Percentiles rank a stretch among this genome's conserved stretches.
Conservation (phyloP, 2,888 invertebrate genomes). For the Temnothorax ravouxi region DNA sequence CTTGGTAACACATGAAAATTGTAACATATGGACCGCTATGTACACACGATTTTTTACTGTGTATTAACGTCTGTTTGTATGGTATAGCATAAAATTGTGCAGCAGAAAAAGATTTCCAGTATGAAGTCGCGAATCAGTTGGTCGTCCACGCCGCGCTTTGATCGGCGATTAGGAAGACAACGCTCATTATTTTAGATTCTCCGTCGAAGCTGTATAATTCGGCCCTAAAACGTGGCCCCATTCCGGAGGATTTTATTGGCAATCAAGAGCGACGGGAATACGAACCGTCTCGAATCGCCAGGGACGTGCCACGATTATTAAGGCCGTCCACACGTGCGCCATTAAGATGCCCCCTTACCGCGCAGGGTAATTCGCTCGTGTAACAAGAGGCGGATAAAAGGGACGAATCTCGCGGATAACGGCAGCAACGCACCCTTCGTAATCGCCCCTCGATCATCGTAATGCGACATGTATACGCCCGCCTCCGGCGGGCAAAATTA, state of each 20-base stretch:
- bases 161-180: slow-evolving; percentile 20
- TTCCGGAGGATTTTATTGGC: slow-evolving; percentile 48
- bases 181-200: slow-evolving; percentile 34
- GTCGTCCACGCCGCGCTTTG: neutral
- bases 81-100: neutral
- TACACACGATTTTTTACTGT: no score
- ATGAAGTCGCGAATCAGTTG: slow-evolving; percentile 25
- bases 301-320: slow-evolving; percentile 47
- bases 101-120: neutral
- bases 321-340: slow-evolving; percentile 40
- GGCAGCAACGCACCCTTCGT: slow-evolving; percentile 27
- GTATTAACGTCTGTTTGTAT: neutral
- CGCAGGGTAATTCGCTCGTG: slow-evolving; percentile 59
- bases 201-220: slow-evolving; percentile 22
- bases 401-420: slow-evolving; percentile 44
- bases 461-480: slow-evolving; percentile 35
- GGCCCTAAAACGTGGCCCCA: neutral
- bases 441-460: slow-evolving; percentile 39
- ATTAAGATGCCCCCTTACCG: slow-evolving; percentile 49
- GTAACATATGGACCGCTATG: no score
- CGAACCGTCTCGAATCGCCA: slow-evolving; percentile 46
- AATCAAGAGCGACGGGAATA: slow-evolving; percentile 37
- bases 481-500: slow-evolving; percentile 35
- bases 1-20: no score
- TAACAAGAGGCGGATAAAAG: slow-evolving; percentile 60